Conservation (phyloP, 2,113 vertebrate genomes). For the Loxodonta africana region DNA sequence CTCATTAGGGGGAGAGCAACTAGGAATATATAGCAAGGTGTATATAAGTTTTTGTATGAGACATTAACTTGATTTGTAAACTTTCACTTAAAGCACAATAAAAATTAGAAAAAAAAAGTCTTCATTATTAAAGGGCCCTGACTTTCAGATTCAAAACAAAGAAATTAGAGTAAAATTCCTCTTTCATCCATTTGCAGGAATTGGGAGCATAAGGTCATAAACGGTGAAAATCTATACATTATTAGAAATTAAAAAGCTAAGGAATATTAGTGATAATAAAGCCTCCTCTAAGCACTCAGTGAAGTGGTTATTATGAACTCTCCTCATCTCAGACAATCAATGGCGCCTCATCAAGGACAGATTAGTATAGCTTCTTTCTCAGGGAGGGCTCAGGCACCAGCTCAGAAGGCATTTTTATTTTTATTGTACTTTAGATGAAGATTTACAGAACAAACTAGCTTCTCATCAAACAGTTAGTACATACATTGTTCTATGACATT, state of each 20-base stretch:
- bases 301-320: slow-evolving; percentile 72
- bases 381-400: neutral
- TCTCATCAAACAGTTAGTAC: no score
- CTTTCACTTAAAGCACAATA: no score
- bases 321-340: slow-evolving; percentile 73
- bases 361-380: slow-evolving; percentile 44
- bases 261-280: slow-evolving; percentile 35
- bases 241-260: slow-evolving; percentile 66
- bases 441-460: no score
- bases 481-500: no score
- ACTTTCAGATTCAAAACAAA: slow-evolving; percentile 71
- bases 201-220: neutral
- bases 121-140: slow-evolving; percentile 60
- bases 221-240: neutral
- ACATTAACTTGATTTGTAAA: no score
- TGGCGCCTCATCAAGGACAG: slow-evolving; percentile 63
- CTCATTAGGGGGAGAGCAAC: no score
- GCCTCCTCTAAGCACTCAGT: slow-evolving; percentile 56
- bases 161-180: slow-evolving; percentile 4
- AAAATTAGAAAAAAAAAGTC: neutral
- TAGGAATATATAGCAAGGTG: no score
- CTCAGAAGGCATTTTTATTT: slow-evolving; percentile 57
- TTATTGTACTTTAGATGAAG: no score
- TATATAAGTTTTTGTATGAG: no score
- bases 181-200: slow-evolving; percentile 40